Conservation (phyloP, 2,113 vertebrate species). For the Steatornis caripensis region DNA sequence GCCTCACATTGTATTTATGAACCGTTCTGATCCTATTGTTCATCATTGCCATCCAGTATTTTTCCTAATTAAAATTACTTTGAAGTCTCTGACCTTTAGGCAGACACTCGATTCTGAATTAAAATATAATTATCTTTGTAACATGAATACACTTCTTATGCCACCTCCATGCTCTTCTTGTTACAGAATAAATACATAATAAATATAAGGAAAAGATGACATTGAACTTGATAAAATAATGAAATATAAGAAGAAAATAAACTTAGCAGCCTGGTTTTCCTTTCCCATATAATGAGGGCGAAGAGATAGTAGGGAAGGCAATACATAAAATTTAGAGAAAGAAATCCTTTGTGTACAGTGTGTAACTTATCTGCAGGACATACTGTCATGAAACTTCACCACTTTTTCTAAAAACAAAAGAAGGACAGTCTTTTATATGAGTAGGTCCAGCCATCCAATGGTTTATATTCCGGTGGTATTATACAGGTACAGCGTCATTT, state of each 20-base stretch:
- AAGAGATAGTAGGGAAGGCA: neutral
- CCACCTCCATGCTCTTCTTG: neutral
- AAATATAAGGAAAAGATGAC: neutral
- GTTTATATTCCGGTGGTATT: neutral
- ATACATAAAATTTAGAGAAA: neutral
- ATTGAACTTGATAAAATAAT: neutral
- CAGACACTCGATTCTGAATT: neutral
- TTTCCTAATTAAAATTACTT: slow-evolving; percentile 49
- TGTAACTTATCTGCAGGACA: neutral
- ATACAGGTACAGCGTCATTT: rapidly evolving
- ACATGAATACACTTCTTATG: neutral
- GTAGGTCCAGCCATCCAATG: neutral
- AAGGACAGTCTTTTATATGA: neutral
- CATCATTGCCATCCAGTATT: neutral
- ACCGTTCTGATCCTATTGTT: neutral
- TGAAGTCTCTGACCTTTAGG: slow-evolving; percentile 50
- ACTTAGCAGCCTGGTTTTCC: neutral
- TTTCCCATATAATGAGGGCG: neutral
- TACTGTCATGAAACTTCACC: neutral
- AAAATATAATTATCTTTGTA: slow-evolving; percentile 43
- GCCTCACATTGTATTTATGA: neutral
- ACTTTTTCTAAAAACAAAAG: neutral
- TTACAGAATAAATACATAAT: slow-evolving; percentile 10
- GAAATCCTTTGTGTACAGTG: neutral
- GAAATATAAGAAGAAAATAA: neutral